Evolutionary conservation across 2,888 invertebrate species (phyloP).

Genomic region (Oasisia sp.): DNA sequence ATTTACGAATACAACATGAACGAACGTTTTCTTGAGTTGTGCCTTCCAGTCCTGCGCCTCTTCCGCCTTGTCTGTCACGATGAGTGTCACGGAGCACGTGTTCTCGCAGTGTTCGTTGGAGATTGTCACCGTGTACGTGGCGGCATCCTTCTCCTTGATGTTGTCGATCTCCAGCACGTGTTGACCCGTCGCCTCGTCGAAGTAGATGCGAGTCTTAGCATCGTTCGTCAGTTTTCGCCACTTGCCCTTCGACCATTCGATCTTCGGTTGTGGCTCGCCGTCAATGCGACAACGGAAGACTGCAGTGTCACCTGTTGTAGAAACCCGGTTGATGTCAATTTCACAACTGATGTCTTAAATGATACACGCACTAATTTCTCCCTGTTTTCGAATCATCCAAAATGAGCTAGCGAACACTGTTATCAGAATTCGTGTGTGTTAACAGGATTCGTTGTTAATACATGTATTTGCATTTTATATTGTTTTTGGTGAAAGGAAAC

Average conservation of each 20-base stretch:
- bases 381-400: background rate
- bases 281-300: constrained; percentile 61
- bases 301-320: constrained; percentile 53
- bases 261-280: constrained; percentile 61
- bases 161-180: constrained; percentile 60
- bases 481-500: too few relatives aligned
- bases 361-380: background rate
- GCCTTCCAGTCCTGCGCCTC: constrained; percentile 64
- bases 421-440: too few relatives aligned
- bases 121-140: constrained; percentile 63
- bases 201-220: constrained; percentile 53
- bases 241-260: constrained; percentile 65
- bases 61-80: constrained; percentile 62
- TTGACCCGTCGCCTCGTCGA: constrained; percentile 55
- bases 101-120: constrained; percentile 62
- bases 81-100: constrained; percentile 62
- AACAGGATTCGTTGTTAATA: too few relatives aligned
- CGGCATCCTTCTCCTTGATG: constrained; percentile 61
- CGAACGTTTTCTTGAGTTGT: constrained; percentile 61
- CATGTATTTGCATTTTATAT: too few relatives aligned
- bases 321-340: background rate
- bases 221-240: constrained; percentile 61
- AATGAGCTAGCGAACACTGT: background rate
- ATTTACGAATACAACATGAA: constrained; percentile 23
- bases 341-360: too few relatives aligned